These are phyloP conservation scores for Gasteruption jaculator DNA, from an alignment of 2,888 invertebrate genomes.

Conservation along the genomic window DNA sequence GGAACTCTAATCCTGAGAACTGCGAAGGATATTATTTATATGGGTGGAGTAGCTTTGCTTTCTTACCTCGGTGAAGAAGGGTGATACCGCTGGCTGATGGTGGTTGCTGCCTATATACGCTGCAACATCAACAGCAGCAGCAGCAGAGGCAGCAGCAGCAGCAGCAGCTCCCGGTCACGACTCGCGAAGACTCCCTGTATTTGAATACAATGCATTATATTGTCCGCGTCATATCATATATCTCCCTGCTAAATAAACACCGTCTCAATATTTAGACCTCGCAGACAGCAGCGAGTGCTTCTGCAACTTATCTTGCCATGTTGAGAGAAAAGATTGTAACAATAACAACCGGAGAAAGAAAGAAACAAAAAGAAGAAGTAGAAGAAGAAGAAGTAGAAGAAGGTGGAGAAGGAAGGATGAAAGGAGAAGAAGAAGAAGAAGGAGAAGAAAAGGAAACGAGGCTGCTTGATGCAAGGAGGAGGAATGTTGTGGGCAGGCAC, in stretches of 20 bases:
- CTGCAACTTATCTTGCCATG: no score
- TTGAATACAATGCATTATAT: conserved; percentile 54
- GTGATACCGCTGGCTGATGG: conserved; percentile 14
- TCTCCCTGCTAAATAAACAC: conserved; percentile 51
- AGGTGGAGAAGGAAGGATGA: conserved; percentile 3
- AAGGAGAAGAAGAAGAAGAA: background rate
- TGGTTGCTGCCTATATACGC: conserved; percentile 13
- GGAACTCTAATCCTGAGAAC: conserved; percentile 37
- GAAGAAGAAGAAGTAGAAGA: conserved; percentile 12
- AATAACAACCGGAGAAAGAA: conserved; percentile 12
- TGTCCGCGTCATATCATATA: conserved; percentile 53
- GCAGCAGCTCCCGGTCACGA: conserved; percentile 48
- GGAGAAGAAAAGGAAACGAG: conserved; percentile 9
- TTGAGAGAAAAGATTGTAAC: conserved; percentile 15
- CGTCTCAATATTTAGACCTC: conserved; percentile 51
- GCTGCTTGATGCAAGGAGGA: conserved; percentile 10
- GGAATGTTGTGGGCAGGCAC: no score
- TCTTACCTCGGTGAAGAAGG: conserved; percentile 12
- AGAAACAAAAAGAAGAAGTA: conserved; percentile 18
- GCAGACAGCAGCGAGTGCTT: conserved; percentile 29
- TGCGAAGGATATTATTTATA: conserved; percentile 44
- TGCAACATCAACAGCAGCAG: conserved; percentile 25
- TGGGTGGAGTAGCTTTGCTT: conserved; percentile 30
- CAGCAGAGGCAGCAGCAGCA: conserved; percentile 29
- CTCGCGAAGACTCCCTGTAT: conserved; percentile 49